Conservation (phyloP, 1,140 invertebrate species). For the Phymastichus coffea region DNA sequence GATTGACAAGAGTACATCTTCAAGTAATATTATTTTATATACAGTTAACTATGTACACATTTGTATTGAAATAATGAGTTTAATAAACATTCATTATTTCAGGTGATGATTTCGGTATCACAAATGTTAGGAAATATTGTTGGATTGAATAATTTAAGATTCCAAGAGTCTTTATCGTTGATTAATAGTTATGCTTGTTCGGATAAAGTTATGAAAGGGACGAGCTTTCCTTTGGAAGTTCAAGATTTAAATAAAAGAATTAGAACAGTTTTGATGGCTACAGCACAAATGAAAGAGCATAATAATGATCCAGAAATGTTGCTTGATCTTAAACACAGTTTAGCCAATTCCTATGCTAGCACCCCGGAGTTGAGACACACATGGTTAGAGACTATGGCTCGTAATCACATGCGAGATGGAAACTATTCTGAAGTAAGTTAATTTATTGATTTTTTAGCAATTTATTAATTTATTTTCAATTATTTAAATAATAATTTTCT, state of each 20-base stretch:
- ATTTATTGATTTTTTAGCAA: neutral
- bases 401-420: conserved; percentile 75
- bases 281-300: conserved; percentile 87
- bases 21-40: conserved; percentile 57
- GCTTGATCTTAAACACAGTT: conserved; percentile 87
- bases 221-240: conserved; percentile 83
- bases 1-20: conserved; percentile 81
- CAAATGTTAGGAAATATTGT: conserved; percentile 85
- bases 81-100: neutral
- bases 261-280: conserved; percentile 90
- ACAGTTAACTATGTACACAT: neutral
- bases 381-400: conserved; percentile 90
- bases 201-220: conserved; percentile 92
- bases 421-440: conserved; percentile 71
- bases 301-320: conserved; percentile 88
- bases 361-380: conserved; percentile 90
- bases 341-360: conserved; percentile 92
- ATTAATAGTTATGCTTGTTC: conserved; percentile 91
- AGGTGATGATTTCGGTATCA: conserved; percentile 89
- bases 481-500: neutral
- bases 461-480: neutral
- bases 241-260: conserved; percentile 90
- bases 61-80: neutral
- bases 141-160: conserved; percentile 82
- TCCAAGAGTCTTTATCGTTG: conserved; percentile 87